Evolutionary conservation across 2,797 vertebrate species (phyloP).

Genomic region (Phoebastria nigripes): DNA sequence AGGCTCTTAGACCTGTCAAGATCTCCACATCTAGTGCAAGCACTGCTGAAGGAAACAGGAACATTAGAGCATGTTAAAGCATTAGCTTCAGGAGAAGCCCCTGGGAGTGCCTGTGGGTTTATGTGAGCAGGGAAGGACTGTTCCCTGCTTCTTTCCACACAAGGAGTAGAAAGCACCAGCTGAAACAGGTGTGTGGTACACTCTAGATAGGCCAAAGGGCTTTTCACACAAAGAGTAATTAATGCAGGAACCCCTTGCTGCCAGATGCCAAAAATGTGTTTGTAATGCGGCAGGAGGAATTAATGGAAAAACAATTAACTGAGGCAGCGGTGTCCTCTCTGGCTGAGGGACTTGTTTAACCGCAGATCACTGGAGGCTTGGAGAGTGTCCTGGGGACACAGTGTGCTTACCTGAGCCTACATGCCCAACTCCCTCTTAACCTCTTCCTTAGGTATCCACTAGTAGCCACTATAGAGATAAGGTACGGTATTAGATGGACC

Average conservation of each 20-base stretch:
- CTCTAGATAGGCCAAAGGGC: not conserved
- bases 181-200: not conserved
- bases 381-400: not conserved
- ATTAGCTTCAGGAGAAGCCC: not conserved
- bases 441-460: not conserved
- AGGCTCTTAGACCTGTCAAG: not conserved
- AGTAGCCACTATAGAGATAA: not conserved
- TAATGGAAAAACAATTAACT: not conserved
- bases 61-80: not conserved
- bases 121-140: not conserved
- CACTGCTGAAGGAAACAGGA: not conserved
- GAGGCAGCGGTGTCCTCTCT: not conserved
- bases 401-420: not conserved
- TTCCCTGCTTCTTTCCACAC: not conserved
- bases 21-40: not conserved
- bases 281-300: accelerated
- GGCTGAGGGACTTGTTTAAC: not conserved
- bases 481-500: not conserved
- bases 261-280: not conserved
- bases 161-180: not conserved
- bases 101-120: not conserved
- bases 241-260: not conserved
- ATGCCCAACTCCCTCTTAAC: not conserved
- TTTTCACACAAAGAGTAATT: not conserved
- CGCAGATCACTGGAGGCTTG: not conserved